phyloP scores from a whole-genome alignment of 2,888 invertebrate species.

The Microplitis deprimator region DNA sequence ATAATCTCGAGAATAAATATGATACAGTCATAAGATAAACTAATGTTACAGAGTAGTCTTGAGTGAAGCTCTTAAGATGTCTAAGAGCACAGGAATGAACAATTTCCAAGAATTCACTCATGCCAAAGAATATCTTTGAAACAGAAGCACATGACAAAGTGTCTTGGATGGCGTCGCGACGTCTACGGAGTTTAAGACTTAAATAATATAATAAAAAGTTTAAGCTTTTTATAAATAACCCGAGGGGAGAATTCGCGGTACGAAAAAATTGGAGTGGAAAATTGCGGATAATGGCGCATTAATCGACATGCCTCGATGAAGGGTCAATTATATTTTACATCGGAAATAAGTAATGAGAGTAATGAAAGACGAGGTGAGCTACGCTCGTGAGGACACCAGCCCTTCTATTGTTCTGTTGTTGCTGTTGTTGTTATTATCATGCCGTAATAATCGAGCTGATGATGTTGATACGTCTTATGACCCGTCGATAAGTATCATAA shows the following conservation, averaged over 20 bases:
- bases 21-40: background rate
- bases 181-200: conserved; percentile 41
- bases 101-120: conserved; percentile 47
- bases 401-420: conserved; percentile 27
- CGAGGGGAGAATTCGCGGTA: conserved; percentile 10
- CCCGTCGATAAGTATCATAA: background rate
- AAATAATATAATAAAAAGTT: background rate
- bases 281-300: background rate
- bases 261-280: conserved; percentile 12
- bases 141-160: conserved; percentile 37
- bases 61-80: background rate
- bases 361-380: background rate
- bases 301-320: conserved; percentile 37
- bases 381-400: conserved; percentile 9
- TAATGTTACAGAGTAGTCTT: background rate
- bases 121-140: background rate
- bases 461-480: background rate
- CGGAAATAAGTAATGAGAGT: conserved; percentile 56
- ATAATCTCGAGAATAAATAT: background rate
- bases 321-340: conserved; percentile 50
- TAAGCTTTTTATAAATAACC: background rate
- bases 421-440: background rate
- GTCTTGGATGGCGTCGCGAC: conserved; percentile 45
- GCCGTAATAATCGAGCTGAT: conserved; percentile 14
- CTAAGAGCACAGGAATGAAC: conserved; percentile 45